A percentile compares a stretch with the other conserved stretches of the same genome.
phyloP scores from a whole-genome alignment of 1,140 invertebrate genomes.

The Penaeus chinensis region DNA sequence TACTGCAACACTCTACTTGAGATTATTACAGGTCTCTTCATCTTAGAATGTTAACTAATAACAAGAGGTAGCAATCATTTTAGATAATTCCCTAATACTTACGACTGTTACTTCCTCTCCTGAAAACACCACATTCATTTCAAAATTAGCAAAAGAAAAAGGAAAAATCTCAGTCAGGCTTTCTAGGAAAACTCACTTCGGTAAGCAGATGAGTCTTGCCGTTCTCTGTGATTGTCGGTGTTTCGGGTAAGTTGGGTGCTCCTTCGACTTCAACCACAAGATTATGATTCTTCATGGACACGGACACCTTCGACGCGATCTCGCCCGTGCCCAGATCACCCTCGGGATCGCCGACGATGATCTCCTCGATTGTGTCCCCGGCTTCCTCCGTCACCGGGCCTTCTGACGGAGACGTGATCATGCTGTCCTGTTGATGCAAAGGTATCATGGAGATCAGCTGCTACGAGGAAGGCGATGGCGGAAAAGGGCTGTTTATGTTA shows the following conservation, averaged over 20 bases:
- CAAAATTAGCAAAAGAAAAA: too few relatives aligned
- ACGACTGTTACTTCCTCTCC: too few relatives aligned
- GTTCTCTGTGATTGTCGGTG: conserved; percentile 42
- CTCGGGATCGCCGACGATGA: conserved; percentile 42
- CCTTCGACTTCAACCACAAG: conserved; percentile 57
- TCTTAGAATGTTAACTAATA: too few relatives aligned
- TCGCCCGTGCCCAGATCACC: conserved; percentile 30
- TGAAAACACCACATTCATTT: too few relatives aligned
- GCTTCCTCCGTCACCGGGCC: conserved; percentile 49
- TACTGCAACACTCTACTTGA: too few relatives aligned
- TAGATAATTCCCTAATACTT: too few relatives aligned
- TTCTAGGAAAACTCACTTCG: conserved; percentile 19
- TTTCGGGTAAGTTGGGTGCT: conserved; percentile 32
- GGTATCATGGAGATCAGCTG: conserved; percentile 8
- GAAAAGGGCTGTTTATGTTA: not conserved
- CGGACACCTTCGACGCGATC: conserved; percentile 50
- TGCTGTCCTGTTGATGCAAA: conserved; percentile 42
- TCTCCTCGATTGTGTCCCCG: conserved; percentile 42
- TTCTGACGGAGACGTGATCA: conserved; percentile 53
- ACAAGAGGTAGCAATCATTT: too few relatives aligned
- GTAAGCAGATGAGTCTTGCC: conserved; percentile 49
- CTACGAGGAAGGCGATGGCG: not conserved
- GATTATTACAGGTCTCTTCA: too few relatives aligned
- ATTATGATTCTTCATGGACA: conserved; percentile 58
- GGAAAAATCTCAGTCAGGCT: too few relatives aligned